phyloP scores from a whole-genome alignment of 2,113 vertebrate species.

The Mirounga angustirostris region DNA sequence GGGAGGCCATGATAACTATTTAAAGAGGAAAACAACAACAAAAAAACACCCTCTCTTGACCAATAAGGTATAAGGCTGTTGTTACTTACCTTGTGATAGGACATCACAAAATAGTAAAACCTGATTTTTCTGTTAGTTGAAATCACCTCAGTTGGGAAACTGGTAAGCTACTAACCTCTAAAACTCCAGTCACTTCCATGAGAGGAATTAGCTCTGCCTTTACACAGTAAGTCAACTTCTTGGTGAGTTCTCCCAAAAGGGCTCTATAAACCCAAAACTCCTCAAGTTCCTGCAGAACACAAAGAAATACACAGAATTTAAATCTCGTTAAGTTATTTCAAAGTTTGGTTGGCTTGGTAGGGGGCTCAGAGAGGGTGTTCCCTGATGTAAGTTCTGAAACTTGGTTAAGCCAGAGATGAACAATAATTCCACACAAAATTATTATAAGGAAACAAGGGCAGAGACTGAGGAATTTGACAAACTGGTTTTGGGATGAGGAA shows the following conservation, averaged over 20 bases:
- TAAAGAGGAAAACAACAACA: not conserved
- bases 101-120: not conserved
- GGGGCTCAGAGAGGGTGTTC: not conserved
- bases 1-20: not conserved
- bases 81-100: not conserved
- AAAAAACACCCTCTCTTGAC: not conserved
- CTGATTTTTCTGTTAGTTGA: not conserved
- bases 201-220: slow-evolving; percentile 95
- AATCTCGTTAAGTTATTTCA: not conserved
- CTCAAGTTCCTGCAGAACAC: slow-evolving; percentile 92
- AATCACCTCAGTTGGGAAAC: not conserved
- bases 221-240: slow-evolving; percentile 95
- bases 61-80: not conserved
- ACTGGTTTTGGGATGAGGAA: not conserved
- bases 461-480: not conserved
- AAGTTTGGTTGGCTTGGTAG: not conserved
- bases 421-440: not conserved
- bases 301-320: not conserved
- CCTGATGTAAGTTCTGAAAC: not conserved
- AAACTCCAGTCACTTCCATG: slow-evolving; percentile 97
- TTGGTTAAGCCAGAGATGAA: not conserved
- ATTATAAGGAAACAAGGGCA: not conserved
- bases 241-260: slow-evolving; percentile 93
- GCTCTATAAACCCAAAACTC: slow-evolving; percentile 97
- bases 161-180: slow-evolving; percentile 90